phyloP scores from a whole-genome alignment of 1,140 invertebrate species.

The Sipha flava region DNA sequence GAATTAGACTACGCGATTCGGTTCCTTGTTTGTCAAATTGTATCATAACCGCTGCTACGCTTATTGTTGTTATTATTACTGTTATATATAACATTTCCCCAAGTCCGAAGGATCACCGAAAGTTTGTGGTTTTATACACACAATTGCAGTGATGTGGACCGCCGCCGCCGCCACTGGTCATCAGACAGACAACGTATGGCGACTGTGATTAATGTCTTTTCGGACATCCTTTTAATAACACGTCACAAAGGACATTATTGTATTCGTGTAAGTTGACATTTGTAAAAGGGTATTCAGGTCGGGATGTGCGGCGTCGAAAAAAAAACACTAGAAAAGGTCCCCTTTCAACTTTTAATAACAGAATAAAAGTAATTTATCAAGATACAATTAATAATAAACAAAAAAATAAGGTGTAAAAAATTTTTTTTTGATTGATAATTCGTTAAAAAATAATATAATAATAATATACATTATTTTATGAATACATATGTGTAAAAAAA shows the following conservation, averaged over 20 bases:
- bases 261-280: slow-evolving; percentile 27
- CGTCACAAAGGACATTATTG: slow-evolving; percentile 18
- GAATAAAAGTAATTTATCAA: slow-evolving; percentile 30
- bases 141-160: not conserved
- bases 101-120: not conserved
- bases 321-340: slow-evolving; percentile 25
- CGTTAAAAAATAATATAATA: not conserved
- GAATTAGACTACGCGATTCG: slow-evolving; percentile 3
- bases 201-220: slow-evolving; percentile 17
- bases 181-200: not conserved
- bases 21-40: slow-evolving; percentile 27
- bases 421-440: slow-evolving; percentile 12
- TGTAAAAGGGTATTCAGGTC: slow-evolving; percentile 24
- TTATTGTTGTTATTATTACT: not conserved
- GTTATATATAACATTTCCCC: not conserved
- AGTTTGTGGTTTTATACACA: not conserved
- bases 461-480: not conserved
- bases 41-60: not conserved
- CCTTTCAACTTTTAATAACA: slow-evolving; percentile 28
- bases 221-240: slow-evolving; percentile 26
- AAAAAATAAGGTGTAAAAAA: slow-evolving; percentile 25
- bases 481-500: no score
- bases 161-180: not conserved
- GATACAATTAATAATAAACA: slow-evolving; percentile 25
- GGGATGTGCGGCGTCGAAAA: not conserved